Conservation (phyloP, 2,888 invertebrate genomes). For the Ectropis crepuscularia region DNA sequence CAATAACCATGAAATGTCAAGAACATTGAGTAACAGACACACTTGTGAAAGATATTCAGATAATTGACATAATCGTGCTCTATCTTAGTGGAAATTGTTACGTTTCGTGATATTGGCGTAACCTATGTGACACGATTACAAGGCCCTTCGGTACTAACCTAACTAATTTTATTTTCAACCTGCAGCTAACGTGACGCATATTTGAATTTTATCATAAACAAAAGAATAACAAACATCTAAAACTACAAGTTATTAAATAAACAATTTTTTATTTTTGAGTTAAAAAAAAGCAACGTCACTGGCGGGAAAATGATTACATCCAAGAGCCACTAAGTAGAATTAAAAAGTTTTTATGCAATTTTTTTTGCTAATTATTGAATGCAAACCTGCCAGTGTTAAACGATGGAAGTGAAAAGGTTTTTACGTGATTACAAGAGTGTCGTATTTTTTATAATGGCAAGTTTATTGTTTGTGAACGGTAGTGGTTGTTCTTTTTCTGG, state of each 20-base stretch:
- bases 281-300: conserved; percentile 13
- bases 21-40: conserved; percentile 31
- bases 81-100: conserved; percentile 46
- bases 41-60: conserved; percentile 44
- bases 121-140: conserved; percentile 69
- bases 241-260: too few species aligned
- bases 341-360: conserved; percentile 21
- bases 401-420: conserved; percentile 48
- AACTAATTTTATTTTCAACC: conserved; percentile 27
- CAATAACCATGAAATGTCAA: conserved; percentile 4
- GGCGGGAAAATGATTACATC: conserved; percentile 3
- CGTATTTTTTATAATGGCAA: conserved; percentile 48
- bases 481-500: conserved; percentile 63
- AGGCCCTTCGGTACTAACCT: conserved; percentile 21
- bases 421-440: conserved; percentile 47
- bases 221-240: too few species aligned
- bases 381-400: conserved; percentile 42
- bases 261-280: conserved; percentile 27
- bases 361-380: conserved; percentile 33
- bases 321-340: conserved; percentile 27
- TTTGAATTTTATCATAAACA: too few species aligned
- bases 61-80: conserved; percentile 46
- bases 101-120: conserved; percentile 40
- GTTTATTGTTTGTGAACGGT: conserved; percentile 51
- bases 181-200: conserved; percentile 15